Evolutionary conservation across 2,888 invertebrate genomes (phyloP).

Genomic region (Seladonia tumulorum): DNA sequence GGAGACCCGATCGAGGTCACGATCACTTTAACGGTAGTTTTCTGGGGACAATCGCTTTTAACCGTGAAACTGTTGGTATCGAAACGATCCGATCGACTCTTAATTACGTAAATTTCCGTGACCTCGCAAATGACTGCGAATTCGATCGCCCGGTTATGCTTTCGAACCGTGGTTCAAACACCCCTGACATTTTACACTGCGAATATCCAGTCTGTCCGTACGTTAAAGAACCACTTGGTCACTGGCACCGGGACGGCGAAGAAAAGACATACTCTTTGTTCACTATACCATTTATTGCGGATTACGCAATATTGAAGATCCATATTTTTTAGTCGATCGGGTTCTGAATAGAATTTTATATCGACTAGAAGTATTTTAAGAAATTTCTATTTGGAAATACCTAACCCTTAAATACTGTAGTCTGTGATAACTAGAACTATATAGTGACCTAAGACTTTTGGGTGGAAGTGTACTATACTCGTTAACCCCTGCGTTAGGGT

Average conservation of each 20-base stretch:
- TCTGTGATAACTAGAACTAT: too few species aligned
- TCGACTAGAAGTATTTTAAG: too few species aligned
- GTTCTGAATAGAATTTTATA: too few species aligned
- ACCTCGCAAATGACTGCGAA: conserved; percentile 7
- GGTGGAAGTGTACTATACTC: background rate
- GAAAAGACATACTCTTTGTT: background rate
- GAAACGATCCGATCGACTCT: conserved; percentile 3
- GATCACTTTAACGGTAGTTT: conserved; percentile 72
- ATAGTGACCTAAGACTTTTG: background rate
- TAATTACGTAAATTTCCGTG: conserved; percentile 19
- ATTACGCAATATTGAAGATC: too few species aligned
- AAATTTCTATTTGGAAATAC: too few species aligned
- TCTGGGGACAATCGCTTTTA: conserved; percentile 52
- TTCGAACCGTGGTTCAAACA: background rate
- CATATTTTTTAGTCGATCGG: too few species aligned
- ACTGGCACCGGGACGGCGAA: too few species aligned
- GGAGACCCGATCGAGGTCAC: conserved; percentile 66
- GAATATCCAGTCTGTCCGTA: background rate
- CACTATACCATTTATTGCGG: background rate
- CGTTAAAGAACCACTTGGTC: background rate
- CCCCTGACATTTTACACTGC: conserved; percentile 26
- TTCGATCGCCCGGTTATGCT: conserved; percentile 6
- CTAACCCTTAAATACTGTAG: too few species aligned
- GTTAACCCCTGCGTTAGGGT: background rate
- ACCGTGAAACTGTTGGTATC: conserved; percentile 41